phyloP scores from a whole-genome alignment of 1,140 invertebrate species.

The Drosophila kepulauana region DNA sequence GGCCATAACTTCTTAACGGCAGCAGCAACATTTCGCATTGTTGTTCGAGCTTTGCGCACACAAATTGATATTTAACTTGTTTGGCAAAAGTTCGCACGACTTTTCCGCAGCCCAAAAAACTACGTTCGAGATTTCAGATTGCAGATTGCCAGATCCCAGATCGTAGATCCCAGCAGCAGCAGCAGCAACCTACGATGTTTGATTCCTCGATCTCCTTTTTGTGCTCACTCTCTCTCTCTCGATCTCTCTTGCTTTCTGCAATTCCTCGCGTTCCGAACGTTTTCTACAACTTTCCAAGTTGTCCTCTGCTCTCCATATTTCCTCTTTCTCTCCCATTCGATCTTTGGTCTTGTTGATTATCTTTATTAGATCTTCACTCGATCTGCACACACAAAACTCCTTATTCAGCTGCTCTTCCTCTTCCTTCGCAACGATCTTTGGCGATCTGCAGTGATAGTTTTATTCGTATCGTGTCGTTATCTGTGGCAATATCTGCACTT shows the following conservation, averaged over 20 bases:
- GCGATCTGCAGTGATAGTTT: constrained; percentile 20
- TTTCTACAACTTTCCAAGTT: too few relatives aligned
- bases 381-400: background rate
- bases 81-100: constrained; percentile 57
- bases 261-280: too few relatives aligned
- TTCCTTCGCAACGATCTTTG: constrained; percentile 31
- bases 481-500: constrained; percentile 50
- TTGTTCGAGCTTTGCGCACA: constrained; percentile 23
- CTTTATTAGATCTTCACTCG: background rate
- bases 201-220: too few relatives aligned
- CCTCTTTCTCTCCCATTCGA: background rate
- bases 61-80: constrained; percentile 62
- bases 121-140: background rate
- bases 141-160: background rate
- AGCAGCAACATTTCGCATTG: constrained; percentile 37
- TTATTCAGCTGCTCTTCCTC: background rate
- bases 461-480: constrained; percentile 39
- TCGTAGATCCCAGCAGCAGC: background rate
- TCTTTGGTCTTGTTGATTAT: background rate
- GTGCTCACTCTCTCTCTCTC: constrained; percentile 2
- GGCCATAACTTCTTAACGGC: constrained; percentile 35
- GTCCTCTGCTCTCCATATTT: too few relatives aligned
- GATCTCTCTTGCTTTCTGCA: too few relatives aligned
- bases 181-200: too few relatives aligned
- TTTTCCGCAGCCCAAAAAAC: constrained; percentile 31